These are phyloP conservation scores for Spea multiplicata DNA, from an alignment of 2,113 vertebrate genomes.

Conservation along the genomic window DNA sequence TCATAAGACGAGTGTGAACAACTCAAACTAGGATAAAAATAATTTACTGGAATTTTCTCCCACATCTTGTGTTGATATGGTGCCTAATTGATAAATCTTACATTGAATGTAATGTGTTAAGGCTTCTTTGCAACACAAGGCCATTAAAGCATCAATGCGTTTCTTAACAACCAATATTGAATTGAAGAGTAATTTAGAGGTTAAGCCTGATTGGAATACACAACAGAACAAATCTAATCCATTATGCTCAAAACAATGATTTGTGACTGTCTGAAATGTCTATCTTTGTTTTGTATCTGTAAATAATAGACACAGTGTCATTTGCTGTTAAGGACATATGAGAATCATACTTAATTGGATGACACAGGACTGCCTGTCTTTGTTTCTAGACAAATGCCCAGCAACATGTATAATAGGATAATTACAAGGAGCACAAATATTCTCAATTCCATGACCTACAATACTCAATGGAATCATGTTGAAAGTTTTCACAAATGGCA, in stretches of 20 bases:
- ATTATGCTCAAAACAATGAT: constrained; percentile 24
- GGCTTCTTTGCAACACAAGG: not conserved
- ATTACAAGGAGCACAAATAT: not conserved
- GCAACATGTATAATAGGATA: not conserved
- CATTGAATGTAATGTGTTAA: not conserved
- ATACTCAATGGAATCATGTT: not conserved
- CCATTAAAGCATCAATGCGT: constrained; percentile 6
- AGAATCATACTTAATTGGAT: not conserved
- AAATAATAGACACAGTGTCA: constrained; percentile 19
- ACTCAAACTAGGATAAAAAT: not conserved
- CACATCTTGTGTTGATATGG: not conserved
- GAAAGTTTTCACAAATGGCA: not conserved
- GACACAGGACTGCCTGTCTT: not conserved
- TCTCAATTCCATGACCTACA: not conserved
- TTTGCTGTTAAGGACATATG: constrained; percentile 7
- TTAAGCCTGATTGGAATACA: constrained; percentile 8
- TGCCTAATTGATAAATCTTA: not conserved
- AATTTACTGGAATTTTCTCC: not conserved
- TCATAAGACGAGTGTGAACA: not conserved
- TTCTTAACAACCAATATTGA: constrained; percentile 1
- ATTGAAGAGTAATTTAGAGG: constrained; percentile 14
- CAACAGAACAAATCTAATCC: constrained; percentile 17
- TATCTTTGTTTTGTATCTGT: not conserved
- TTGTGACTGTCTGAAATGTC: constrained; percentile 7
- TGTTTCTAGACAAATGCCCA: constrained; percentile 3